Conservation (phyloP, 1,140 invertebrate species). For the Sarcophaga bullata region DNA sequence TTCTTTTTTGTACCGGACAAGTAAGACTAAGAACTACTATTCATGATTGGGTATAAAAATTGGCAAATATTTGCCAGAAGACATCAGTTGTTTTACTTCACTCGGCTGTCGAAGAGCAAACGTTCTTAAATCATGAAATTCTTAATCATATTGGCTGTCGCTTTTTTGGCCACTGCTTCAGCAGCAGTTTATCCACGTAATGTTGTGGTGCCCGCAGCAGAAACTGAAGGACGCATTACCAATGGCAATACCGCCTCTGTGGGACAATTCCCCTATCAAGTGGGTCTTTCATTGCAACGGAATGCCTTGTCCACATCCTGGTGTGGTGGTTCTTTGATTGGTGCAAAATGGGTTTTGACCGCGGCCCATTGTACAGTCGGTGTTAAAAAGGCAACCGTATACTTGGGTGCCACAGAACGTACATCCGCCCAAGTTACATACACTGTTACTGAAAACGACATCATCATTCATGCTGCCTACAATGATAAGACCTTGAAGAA, state of each 20-base stretch:
- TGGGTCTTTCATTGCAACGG: slow-evolving; percentile 56
- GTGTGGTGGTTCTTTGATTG: slow-evolving; percentile 70
- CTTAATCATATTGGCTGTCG: slow-evolving; percentile 56
- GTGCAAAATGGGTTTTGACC: slow-evolving; percentile 69
- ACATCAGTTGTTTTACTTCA: neutral
- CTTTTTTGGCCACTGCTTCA: slow-evolving; percentile 54
- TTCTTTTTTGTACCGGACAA: neutral
- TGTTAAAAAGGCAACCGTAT: slow-evolving; percentile 47
- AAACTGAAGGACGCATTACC: slow-evolving; percentile 59
- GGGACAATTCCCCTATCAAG: slow-evolving; percentile 65
- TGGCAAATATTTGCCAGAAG: neutral
- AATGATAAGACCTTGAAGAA: slow-evolving; percentile 63
- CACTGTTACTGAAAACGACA: slow-evolving; percentile 54
- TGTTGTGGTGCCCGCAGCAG: slow-evolving; percentile 50
- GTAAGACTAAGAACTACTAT: neutral
- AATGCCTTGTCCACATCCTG: slow-evolving; percentile 48
- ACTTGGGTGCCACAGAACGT: slow-evolving; percentile 46
- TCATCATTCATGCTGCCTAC: slow-evolving; percentile 66
- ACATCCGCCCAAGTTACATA: slow-evolving; percentile 50
- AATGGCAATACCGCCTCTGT: slow-evolving; percentile 51
- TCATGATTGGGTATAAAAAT: neutral
- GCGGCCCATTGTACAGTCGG: slow-evolving; percentile 70
- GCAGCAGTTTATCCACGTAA: slow-evolving; percentile 46
- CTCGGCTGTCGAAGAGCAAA: neutral
- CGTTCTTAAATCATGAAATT: slow-evolving; percentile 52